Evolutionary conservation across 2,888 invertebrate genomes (phyloP), one percentile per base, ranked within the genome.

Genomic region (Agrilus cyanescens): DNA sequence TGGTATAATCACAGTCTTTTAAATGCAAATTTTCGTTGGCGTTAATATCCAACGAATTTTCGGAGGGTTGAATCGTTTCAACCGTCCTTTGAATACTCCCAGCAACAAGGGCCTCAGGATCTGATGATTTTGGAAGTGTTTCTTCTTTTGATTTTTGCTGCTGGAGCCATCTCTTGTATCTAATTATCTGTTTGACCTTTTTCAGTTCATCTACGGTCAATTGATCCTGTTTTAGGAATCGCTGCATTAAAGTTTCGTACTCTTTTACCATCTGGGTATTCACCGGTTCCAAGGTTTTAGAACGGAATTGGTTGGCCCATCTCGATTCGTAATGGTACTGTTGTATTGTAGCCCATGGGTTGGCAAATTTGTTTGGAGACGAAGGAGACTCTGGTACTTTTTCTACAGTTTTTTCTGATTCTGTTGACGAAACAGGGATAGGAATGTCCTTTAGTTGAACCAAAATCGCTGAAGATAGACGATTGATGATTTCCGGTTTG

Each of bases 171-270:
- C 48, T 43, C 30, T 52, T 52, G 20, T 50, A 50, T 4, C 48
- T 46, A n/a, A 52, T 50, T 29, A 52, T 52, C 38, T 49, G 40
- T 14, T 46, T 45, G 14, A 52, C 46, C 15, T 43, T 49, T 8
- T 47, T 43, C 12, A 52, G 20, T 32, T 52, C 52, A 8, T 46
- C 46, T 1, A 40, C 7, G 0, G 45, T 50, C 14, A 52, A 25
- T 13, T 40, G 32, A 10, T 52, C 44, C 7, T 40, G 47, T 5
- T 52, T 46, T 12, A 52, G 38, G 40, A 52, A 50, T 2, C 50
- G 43, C 2, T 45, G 44, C 43, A 52, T 50, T 32, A 52, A 31
- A 7, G 46, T 35, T 32, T 44, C 45, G 25, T 49, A 46, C 32
- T 44, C 43, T 20, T 45, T 43, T 3, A 47, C 43, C 16, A 45